Base-by-base conservation (phyloP, 2,113 vertebrate genomes). In the Donacobius atricapilla region DNA sequence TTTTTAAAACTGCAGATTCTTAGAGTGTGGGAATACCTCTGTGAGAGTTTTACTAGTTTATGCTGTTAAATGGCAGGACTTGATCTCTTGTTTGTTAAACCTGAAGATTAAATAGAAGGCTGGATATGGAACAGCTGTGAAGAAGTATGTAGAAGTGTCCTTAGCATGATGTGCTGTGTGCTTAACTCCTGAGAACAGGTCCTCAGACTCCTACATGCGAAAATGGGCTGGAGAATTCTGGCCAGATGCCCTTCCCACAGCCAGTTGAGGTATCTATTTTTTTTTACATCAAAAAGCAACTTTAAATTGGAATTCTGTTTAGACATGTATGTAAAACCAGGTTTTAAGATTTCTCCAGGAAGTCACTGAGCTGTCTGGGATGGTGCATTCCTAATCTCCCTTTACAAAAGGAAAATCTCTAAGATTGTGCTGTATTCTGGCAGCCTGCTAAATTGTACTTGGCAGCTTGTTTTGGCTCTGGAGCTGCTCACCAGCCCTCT, bases 391-490 rank as follows among this genome's bases (percentile, higher is more conserved):
- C 68, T 63, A 42, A 61, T 35, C 44, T 84, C 31, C 23, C 28
- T 84, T 71, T 72, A 33, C 54, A 58, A 85, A 95, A n/a, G 39
- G 69, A 87, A 53, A 77, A 39, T 82, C 56, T 73, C 40, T 60
- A 83, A 72, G 70, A 57, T 56, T 68, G 76, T 54, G 33, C n/a
- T 81, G 6, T 87, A 45, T 96, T 50, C 83, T 76, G 84, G 71
- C 89, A 97, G 65, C 39, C 75, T 92, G 79, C 71, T 94, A 97
- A 92, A 95, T 91, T 97, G 91, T 87, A 22, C 58, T 88, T 97
- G 93, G 79, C 92, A 93, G 61, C 87, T 92, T 88, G 54, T 91
- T 97, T 95, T 95, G 65, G 37, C 94, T 96, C 84, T 94, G 91
- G 64, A 93, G 84, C 53, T 80, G 54, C 90, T 97, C 69, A 82